Evolutionary conservation across 2,888 invertebrate genomes (phyloP).

Genomic region (Neoscelio sp.): DNA sequence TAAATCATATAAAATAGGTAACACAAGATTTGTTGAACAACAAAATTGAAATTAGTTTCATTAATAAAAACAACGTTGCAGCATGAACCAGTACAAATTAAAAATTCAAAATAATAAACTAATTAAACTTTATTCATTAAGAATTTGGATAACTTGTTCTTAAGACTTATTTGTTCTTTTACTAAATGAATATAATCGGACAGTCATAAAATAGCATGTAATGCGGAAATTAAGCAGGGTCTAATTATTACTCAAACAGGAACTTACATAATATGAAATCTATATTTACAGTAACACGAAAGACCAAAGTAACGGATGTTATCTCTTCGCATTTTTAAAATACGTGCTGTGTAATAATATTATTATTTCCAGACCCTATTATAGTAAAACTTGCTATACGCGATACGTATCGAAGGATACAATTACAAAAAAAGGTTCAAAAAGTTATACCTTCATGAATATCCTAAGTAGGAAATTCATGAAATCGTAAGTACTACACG

Average conservation of each 20-base stretch:
- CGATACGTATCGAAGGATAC: no score
- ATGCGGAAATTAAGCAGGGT: constrained; percentile 55
- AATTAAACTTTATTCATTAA: no score
- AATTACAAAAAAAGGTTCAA: no score
- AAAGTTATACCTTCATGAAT: no score
- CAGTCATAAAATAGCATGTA: constrained; percentile 25
- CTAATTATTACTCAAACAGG: constrained; percentile 54
- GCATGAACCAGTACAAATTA: no score
- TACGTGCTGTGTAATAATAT: constrained; percentile 1
- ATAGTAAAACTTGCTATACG: no score
- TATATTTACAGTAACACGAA: constrained; percentile 51
- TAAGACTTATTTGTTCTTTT: constrained; percentile 8
- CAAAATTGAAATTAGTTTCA: constrained; percentile 15
- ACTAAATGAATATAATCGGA: constrained; percentile 11
- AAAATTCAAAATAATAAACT: no score
- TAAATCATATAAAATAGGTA: constrained; percentile 37
- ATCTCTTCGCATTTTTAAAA: constrained; percentile 26
- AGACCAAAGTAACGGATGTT: constrained; percentile 26
- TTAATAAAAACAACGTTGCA: no score
- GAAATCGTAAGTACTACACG: no score
- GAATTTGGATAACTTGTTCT: constrained; percentile 4
- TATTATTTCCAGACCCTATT: no score
- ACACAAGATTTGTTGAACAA: constrained; percentile 7
- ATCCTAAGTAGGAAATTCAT: no score
- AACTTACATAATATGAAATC: constrained; percentile 55